Conservation (phyloP, 2,797 vertebrate genomes). For the Ibycter americanus region DNA sequence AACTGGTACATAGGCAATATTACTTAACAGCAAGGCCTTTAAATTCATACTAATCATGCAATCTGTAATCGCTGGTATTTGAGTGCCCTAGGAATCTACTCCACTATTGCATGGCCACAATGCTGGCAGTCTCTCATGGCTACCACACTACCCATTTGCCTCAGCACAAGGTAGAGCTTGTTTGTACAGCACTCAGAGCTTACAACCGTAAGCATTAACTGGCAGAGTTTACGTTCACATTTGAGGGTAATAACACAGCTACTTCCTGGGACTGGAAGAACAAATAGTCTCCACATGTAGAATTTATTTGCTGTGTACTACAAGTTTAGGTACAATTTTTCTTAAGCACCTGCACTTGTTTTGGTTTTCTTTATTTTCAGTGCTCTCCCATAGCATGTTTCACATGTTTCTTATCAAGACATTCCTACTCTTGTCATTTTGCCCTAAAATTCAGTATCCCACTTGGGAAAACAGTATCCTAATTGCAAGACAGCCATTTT, state of each 20-base stretch:
- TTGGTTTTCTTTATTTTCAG: not conserved
- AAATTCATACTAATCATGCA: not conserved
- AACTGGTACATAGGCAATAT: rapidly evolving
- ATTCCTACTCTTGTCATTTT: not conserved
- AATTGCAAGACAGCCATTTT: not conserved
- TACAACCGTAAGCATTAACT: not conserved
- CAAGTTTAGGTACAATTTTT: not conserved
- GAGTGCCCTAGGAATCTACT: not conserved
- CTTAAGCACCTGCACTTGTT: not conserved
- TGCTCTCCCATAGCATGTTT: not conserved
- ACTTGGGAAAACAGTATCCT: not conserved
- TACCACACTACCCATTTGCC: not conserved
- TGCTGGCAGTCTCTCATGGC: not conserved
- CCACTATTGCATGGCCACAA: not conserved
- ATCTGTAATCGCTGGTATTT: not conserved
- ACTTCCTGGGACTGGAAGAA: not conserved
- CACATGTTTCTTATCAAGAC: not conserved
- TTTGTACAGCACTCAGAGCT: not conserved
- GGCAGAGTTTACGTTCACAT: not conserved
- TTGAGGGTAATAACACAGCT: not conserved
- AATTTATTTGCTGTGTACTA: not conserved
- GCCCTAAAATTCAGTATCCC: not conserved
- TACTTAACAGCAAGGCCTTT: not conserved
- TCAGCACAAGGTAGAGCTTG: not conserved
- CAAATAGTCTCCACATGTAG: not conserved